Evolutionary conservation across 2,888 invertebrate species (phyloP), one percentile per base, ranked within the genome.

Genomic region (Pristionchus fissidentatus): DNA sequence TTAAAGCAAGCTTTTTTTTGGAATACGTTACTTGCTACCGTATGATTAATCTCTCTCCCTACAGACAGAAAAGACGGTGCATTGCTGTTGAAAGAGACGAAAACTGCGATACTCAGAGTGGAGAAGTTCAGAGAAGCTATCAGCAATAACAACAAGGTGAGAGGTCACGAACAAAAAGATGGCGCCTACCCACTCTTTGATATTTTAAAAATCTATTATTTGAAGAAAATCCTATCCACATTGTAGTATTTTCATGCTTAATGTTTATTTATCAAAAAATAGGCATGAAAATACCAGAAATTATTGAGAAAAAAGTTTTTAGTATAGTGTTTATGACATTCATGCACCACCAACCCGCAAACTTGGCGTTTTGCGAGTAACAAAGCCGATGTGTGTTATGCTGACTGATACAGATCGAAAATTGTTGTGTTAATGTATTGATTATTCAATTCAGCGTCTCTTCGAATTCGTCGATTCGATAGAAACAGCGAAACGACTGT

Each of bases 401-500:
- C 83, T 84, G 22, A 57, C 46, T 7, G 55, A 29, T 70, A 1
- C 43, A 82, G n/a, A n/a, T n/a, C 49, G 19, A 10, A 10, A 49
- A 15, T 60, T 60, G n/a, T 8, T 60, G 13, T n/a, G 19, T 8
- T 15, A 15, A 60, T 10, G 62, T n/a, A 15, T 26, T 29, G 46
- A 66, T 43, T 80, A 66, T 1, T 19, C 19, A 49, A 43, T 77
- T 78, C 41, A 85, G 83, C 85, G 86, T 15, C 87, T 88, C 85
- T 84, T 88, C 57, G 87, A 95, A 3, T 94, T 98, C 77, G 94
- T 97, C 82, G 95, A 95, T 7, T 93, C 96, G 52, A 93, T 97
- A 77, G 95, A 95, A 83, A 95, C 96, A 70, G 96, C 96, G 5
- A 95, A 96, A 90, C 95, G 95, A 85, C 97, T 96, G 93, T 96